Percentiles rank a stretch among this genome's conserved stretches.
Conservation (phyloP, 2,888 invertebrate genomes). For the Phytoseiulus persimilis region DNA sequence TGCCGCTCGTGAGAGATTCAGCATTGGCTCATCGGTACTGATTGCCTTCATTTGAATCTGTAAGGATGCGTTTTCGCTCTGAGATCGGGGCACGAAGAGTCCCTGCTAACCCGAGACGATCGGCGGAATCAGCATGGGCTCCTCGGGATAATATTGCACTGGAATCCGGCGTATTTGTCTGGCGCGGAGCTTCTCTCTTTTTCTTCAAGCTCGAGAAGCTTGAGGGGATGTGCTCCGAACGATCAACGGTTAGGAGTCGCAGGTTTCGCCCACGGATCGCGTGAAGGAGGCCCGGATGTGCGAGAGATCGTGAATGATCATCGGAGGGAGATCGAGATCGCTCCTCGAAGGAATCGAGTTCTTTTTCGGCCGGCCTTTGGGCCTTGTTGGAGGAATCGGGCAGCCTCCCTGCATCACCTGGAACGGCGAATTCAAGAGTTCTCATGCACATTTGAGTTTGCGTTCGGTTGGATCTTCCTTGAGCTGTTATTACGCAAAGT, state of each 20-base stretch:
- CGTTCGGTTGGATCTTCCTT: too few species aligned
- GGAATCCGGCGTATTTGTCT: neutral
- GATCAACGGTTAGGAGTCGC: neutral
- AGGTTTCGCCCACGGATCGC: neutral
- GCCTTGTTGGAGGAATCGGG: constrained; percentile 50
- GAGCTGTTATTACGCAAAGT: too few species aligned
- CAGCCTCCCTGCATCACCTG: constrained; percentile 51
- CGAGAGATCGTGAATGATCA: constrained; percentile 27
- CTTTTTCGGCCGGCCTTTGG: constrained; percentile 52
- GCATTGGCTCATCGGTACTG: too few species aligned
- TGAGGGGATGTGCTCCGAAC: neutral
- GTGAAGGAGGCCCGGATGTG: neutral
- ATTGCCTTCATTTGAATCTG: too few species aligned
- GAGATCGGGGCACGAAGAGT: too few species aligned
- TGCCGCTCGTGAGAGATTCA: too few species aligned
- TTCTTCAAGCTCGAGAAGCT: neutral
- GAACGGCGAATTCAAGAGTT: constrained; percentile 27
- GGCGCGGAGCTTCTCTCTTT: neutral
- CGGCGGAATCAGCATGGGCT: neutral
- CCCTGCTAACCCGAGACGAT: too few species aligned
- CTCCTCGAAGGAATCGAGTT: constrained; percentile 46
- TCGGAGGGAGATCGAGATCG: constrained; percentile 24
- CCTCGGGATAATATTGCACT: neutral
- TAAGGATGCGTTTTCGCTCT: too few species aligned
- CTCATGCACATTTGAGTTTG: too few species aligned